phyloP scores from a whole-genome alignment of 2,888 invertebrate species.

The Julus scandinavius region DNA sequence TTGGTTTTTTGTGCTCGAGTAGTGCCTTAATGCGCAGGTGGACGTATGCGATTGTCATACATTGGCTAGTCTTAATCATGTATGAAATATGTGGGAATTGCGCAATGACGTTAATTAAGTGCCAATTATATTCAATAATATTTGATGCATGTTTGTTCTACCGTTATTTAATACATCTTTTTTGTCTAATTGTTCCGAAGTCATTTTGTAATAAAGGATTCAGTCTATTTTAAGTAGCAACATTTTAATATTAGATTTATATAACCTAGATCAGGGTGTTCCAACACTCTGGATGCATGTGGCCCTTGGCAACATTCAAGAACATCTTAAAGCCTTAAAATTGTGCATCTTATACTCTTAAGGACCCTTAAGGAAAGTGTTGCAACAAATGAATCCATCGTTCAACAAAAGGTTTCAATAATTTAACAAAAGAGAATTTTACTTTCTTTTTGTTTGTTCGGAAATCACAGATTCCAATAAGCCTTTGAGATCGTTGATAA shows the following conservation, averaged over 20 bases:
- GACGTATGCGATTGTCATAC: not conserved
- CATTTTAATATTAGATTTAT: not conserved
- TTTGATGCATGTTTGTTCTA: not conserved
- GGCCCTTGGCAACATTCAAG: too few species aligned
- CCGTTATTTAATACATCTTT: not conserved
- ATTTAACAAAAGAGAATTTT: not conserved
- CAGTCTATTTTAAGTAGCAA: not conserved
- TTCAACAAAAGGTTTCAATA: too few species aligned
- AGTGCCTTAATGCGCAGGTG: not conserved
- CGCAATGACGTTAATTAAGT: constrained; percentile 1
- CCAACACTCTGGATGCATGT: too few species aligned
- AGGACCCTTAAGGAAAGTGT: not conserved
- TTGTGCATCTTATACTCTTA: too few species aligned
- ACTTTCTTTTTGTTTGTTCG: constrained; percentile 48
- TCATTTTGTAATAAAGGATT: constrained; percentile 30
- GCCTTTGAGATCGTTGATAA: constrained; percentile 47
- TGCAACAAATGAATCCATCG: too few species aligned
- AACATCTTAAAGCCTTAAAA: too few species aligned
- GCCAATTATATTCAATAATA: not conserved
- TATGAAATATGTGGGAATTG: not conserved
- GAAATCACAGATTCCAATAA: constrained; percentile 43
- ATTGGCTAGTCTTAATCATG: not conserved
- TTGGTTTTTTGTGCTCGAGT: not conserved
- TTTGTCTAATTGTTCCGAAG: not conserved
- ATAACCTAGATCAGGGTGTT: not conserved